Evolutionary conservation across 2,888 invertebrate species (phyloP).

Genomic region (Alcis repandata): DNA sequence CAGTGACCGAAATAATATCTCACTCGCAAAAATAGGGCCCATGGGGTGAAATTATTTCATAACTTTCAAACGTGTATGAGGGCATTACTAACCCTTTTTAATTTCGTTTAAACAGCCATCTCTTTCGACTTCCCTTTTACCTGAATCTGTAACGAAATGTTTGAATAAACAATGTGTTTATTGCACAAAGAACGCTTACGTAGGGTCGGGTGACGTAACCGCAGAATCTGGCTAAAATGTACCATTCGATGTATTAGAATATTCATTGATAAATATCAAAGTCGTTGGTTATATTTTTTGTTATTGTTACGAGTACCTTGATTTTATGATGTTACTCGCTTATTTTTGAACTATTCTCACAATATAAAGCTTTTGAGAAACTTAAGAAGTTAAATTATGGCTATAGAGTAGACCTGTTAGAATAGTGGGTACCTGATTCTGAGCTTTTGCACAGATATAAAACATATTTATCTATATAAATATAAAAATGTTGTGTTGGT

Average conservation of each 20-base stretch:
- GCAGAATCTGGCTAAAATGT: slow-evolving; percentile 26
- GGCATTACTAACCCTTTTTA: slow-evolving; percentile 43
- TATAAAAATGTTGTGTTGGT: too few species aligned
- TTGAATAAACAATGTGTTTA: slow-evolving; percentile 57
- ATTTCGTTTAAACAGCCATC: slow-evolving; percentile 51
- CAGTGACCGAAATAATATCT: too few species aligned
- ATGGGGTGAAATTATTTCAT: slow-evolving; percentile 37
- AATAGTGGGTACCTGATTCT: too few species aligned
- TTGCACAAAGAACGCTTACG: slow-evolving; percentile 56
- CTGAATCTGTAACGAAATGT: slow-evolving; percentile 52
- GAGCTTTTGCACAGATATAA: too few species aligned
- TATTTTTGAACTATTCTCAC: too few species aligned
- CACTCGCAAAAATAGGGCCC: too few species aligned
- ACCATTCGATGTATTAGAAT: background rate
- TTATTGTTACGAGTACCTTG: too few species aligned
- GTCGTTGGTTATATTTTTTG: background rate
- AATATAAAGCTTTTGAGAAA: too few species aligned
- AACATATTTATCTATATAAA: too few species aligned
- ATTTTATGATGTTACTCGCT: too few species aligned
- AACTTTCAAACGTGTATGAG: slow-evolving; percentile 33
- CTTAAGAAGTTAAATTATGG: too few species aligned
- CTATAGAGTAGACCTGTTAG: too few species aligned
- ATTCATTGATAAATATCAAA: slow-evolving; percentile 12
- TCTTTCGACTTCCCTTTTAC: slow-evolving; percentile 49
- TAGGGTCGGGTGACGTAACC: slow-evolving; percentile 47